Evolutionary conservation across 2,113 vertebrate genomes (phyloP), one percentile per base, ranked within the genome.

Genomic region (Dinomys branickii): DNA sequence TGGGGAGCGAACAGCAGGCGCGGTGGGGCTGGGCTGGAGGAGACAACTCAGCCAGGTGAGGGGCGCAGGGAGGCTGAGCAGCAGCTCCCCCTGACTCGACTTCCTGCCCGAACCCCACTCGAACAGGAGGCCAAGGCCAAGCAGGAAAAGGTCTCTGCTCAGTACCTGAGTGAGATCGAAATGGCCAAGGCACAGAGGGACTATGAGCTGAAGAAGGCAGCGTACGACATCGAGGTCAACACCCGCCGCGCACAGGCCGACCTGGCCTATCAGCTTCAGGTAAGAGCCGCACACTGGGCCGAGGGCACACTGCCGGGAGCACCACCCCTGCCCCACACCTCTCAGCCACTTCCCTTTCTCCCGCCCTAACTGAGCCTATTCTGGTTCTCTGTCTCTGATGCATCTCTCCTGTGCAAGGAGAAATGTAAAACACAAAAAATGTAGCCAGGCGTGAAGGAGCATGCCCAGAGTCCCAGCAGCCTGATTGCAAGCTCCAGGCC

Each of bases 161-260:
- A 99, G 96, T 99, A 99, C 90, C 97, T 98, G 97, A 99, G 99
- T 22, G 99, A 99, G 97, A 99, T 99, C 1, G 99, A 99, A 97
- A 99, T 99, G 99, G 99, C 99, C n/a, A 99, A 99, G 97, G 98
- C 99, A 0, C 99, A 99, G 98, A 98, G 99, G 94, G 99, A 99
- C 98, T 99, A 98, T 0, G 99, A 99, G 97, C 98, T 99, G 97
- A 99, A 99, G 97, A 99, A 99, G 96, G 99, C 99, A 0, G 94
- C 97, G 1, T 99, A 99, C 0, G 99, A 99, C 91, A 96, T 98
- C 0, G 99, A 99, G 96, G 99, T 99, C 97, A 99, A 99, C 98
- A 99, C 98, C 65, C 99, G 99, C 98, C 99, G 99, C 92, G 99
- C 99, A 0, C 99, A 99, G 98, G 99, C 99, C 5, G 99, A 99